These are phyloP conservation scores for Chionis minor DNA, from an alignment of 2,113 vertebrate species.

Conservation along the genomic window DNA sequence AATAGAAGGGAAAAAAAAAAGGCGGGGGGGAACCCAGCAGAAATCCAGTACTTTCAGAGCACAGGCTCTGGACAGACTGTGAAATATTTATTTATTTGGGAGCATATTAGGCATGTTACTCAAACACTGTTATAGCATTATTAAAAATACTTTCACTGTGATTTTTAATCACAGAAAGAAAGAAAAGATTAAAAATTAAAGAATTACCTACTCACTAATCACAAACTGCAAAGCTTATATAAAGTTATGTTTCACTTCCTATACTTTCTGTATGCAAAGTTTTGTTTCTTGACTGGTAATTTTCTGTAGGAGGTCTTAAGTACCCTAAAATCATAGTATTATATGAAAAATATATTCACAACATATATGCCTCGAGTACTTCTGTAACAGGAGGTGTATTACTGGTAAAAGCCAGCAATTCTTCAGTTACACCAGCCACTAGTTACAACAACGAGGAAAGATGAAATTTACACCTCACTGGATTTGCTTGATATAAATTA, in stretches of 20 bases:
- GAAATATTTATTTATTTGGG: conserved; percentile 51
- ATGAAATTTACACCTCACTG: conserved; percentile 44
- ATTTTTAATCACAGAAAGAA: conserved; percentile 12
- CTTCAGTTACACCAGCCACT: background rate
- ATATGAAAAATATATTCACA: background rate
- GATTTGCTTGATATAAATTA: background rate
- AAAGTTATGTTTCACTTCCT: conserved; percentile 13
- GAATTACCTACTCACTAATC: background rate
- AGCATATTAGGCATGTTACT: background rate
- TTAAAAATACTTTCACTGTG: background rate
- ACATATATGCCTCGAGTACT: background rate
- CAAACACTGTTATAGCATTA: background rate
- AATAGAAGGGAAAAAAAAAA: background rate
- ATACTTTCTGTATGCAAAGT: background rate
- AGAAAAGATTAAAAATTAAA: background rate
- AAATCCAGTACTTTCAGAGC: background rate
- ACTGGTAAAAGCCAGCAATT: background rate
- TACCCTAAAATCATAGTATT: background rate
- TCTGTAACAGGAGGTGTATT: background rate
- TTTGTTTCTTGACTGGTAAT: background rate
- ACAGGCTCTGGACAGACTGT: background rate
- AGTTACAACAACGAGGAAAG: background rate
- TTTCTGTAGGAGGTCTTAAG: background rate
- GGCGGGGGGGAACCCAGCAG: background rate
- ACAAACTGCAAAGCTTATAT: background rate